A percentile compares a stretch with the other conserved stretches of the same genome.
phyloP scores from a whole-genome alignment of 2,888 invertebrate genomes.

The Gymnoscelis rufifasciata region DNA sequence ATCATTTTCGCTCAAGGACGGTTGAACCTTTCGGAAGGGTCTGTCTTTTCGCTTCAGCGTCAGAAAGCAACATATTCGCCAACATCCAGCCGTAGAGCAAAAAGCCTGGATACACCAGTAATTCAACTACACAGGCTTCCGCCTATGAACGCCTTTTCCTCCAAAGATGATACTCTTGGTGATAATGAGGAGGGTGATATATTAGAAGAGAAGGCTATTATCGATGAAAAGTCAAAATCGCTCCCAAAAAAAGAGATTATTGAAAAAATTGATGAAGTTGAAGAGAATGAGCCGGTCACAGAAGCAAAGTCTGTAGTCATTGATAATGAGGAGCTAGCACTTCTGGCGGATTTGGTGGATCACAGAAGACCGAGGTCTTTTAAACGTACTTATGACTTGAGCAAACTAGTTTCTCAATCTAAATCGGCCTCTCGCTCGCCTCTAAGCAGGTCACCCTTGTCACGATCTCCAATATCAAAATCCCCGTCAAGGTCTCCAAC shows the following conservation, averaged over 20 bases:
- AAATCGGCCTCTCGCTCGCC: constrained; percentile 71
- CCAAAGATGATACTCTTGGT: constrained; percentile 92
- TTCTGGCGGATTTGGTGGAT: constrained; percentile 76
- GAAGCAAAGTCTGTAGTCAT: constrained; percentile 71
- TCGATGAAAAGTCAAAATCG: constrained; percentile 55
- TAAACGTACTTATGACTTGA: constrained; percentile 67
- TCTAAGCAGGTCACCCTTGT: constrained; percentile 65
- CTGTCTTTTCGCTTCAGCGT: constrained; percentile 86
- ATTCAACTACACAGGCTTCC: constrained; percentile 89
- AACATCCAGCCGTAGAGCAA: constrained; percentile 85
- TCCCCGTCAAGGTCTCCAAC: constrained; percentile 75
- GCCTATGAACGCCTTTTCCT: constrained; percentile 91
- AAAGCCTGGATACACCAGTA: constrained; percentile 90
- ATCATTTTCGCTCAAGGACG: constrained; percentile 88
- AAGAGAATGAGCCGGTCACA: constrained; percentile 61
- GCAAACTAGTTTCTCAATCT: constrained; percentile 59
- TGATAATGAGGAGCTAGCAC: constrained; percentile 78
- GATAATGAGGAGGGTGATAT: constrained; percentile 84
- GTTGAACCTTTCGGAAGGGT: constrained; percentile 90
- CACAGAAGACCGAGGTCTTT: constrained; percentile 73
- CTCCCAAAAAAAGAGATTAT: constrained; percentile 54
- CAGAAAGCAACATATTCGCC: constrained; percentile 88
- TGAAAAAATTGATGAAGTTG: constrained; percentile 74
- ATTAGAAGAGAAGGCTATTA: constrained; percentile 79
- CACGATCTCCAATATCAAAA: constrained; percentile 71